phyloP scores from a whole-genome alignment of 2,888 invertebrate genomes.

The Plemyria rubiginata region DNA sequence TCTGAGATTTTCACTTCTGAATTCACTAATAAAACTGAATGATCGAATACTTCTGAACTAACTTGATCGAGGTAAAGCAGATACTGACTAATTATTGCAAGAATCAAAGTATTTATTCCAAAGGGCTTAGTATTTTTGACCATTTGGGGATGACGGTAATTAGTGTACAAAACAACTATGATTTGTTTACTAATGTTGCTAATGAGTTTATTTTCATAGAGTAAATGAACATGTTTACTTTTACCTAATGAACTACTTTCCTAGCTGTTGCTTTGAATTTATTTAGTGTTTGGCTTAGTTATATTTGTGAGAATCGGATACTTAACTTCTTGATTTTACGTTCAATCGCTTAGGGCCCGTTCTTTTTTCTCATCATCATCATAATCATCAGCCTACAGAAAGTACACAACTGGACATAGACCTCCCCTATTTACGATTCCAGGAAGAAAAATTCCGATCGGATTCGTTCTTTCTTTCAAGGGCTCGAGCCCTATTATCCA shows the following conservation, averaged over 20 bases:
- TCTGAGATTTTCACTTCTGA: background rate
- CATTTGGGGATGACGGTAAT: background rate
- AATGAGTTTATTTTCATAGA: slow-evolving; percentile 12
- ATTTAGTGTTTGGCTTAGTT: background rate
- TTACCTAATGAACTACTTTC: no score
- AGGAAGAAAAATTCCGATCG: no score
- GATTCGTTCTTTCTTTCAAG: no score
- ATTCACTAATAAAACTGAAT: background rate
- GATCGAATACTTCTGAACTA: background rate
- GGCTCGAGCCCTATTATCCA: no score
- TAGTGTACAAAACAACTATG: slow-evolving; percentile 6
- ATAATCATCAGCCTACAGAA: no score
- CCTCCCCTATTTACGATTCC: no score
- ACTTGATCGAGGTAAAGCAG: background rate
- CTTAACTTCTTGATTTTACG: background rate
- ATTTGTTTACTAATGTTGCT: slow-evolving; percentile 8
- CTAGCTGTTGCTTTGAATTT: background rate
- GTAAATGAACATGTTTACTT: background rate
- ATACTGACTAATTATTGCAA: slow-evolving; percentile 7
- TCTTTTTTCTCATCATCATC: no score
- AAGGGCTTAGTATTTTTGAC: background rate
- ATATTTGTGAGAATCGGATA: no score
- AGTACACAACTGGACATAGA: no score
- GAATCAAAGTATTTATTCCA: slow-evolving; percentile 14
- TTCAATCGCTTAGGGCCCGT: no score